phyloP scores from a whole-genome alignment of 2,797 vertebrate genomes.

The Gastrophryne carolinensis region DNA sequence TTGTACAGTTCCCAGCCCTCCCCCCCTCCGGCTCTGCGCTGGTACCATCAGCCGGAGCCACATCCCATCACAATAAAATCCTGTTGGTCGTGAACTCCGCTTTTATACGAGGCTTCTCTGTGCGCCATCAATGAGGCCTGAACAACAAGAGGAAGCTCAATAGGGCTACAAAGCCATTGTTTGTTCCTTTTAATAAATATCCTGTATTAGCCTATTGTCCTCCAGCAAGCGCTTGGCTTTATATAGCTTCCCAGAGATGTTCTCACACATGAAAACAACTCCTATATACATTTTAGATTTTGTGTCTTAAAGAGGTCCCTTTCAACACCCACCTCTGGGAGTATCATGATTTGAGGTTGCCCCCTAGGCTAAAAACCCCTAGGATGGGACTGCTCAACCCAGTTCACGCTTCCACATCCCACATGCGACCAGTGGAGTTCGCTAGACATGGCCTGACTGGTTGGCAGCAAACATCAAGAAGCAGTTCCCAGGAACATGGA shows the following conservation, averaged over 20 bases:
- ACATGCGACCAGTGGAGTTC: too few species aligned
- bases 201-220: background rate
- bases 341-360: too few species aligned
- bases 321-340: too few species aligned
- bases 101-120: background rate
- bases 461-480: too few species aligned
- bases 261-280: background rate
- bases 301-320: too few species aligned
- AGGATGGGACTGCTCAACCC: too few species aligned
- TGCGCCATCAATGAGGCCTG: slow-evolving; percentile 7
- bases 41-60: slow-evolving; percentile 5
- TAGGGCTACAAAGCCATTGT: background rate
- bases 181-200: background rate
- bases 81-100: slow-evolving; percentile 13
- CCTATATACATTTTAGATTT: background rate
- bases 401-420: too few species aligned
- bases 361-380: too few species aligned
- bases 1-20: slow-evolving; percentile 3
- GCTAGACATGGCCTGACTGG: too few species aligned
- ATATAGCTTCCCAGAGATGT: background rate
- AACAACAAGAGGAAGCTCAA: background rate
- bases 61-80: slow-evolving; percentile 5
- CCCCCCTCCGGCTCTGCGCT: slow-evolving; percentile 5
- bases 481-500: too few species aligned
- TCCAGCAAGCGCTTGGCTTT: background rate